Evolutionary conservation across 2,888 invertebrate species (phyloP).

Genomic region (Oligia latruncula): DNA sequence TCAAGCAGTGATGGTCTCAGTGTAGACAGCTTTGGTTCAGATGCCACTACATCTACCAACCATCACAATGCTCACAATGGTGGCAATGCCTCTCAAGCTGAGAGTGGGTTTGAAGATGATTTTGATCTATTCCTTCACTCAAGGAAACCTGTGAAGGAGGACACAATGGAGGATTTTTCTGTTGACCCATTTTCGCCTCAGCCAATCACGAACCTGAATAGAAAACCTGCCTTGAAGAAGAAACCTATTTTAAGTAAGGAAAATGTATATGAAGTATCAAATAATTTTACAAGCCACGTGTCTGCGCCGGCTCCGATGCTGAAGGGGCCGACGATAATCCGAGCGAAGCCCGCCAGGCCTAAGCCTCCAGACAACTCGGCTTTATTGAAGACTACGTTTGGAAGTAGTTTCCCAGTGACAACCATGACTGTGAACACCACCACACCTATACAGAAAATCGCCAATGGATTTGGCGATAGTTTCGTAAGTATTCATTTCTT

Average conservation of each 20-base stretch:
- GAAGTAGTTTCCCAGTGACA: constrained; percentile 75
- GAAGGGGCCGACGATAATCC: constrained; percentile 94
- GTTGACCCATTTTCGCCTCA: constrained; percentile 90
- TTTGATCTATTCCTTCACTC: constrained; percentile 92
- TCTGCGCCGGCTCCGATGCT: constrained; percentile 79
- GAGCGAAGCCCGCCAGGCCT: constrained; percentile 91
- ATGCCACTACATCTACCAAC: constrained; percentile 91
- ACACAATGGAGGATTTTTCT: constrained; percentile 88
- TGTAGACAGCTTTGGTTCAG: constrained; percentile 94
- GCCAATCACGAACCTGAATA: constrained; percentile 65
- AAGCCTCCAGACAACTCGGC: constrained; percentile 89
- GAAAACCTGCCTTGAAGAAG: constrained; percentile 82
- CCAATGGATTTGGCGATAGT: constrained; percentile 80
- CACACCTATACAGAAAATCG: constrained; percentile 84
- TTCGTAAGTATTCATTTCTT: constrained; percentile 75
- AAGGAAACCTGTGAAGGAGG: constrained; percentile 80
- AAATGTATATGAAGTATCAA: constrained; percentile 91
- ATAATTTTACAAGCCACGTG: constrained; percentile 81
- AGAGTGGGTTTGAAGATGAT: constrained; percentile 96
- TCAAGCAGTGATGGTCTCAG: constrained; percentile 94
- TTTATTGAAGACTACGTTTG: constrained; percentile 83
- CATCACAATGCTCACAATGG: constrained; percentile 89
- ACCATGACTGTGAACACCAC: constrained; percentile 86
- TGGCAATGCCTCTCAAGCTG: constrained; percentile 93
- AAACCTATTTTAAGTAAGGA: constrained; percentile 90